Conservation (phyloP, 2,113 vertebrate genomes). For the Eurystomus gularis region DNA sequence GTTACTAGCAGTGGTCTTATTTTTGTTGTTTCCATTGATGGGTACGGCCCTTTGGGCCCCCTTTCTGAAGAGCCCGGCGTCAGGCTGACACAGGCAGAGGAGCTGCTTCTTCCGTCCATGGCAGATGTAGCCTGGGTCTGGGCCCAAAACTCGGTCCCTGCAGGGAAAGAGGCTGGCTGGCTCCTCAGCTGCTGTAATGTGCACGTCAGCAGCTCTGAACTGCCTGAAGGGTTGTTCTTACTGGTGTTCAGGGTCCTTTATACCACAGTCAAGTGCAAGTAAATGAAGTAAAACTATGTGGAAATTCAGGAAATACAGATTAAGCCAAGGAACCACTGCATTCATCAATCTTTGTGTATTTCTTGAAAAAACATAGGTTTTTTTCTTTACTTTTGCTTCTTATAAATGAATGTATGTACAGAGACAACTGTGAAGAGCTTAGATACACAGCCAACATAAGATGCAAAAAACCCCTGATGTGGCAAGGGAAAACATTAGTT, state of each 20-base stretch:
- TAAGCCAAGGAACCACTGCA: not conserved
- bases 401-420: not conserved
- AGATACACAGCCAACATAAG: not conserved
- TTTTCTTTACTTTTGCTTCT: not conserved
- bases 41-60: fast-evolving
- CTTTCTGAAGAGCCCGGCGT: not conserved
- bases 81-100: not conserved
- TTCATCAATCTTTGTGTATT: not conserved
- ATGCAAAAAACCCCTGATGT: not conserved
- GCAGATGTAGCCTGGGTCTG: fast-evolving
- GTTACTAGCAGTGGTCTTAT: not conserved
- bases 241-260: not conserved
- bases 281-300: not conserved
- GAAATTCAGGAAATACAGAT: not conserved
- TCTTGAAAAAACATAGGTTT: not conserved
- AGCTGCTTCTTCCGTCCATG: fast-evolving
- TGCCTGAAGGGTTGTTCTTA: not conserved
- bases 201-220: not conserved
- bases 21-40: not conserved
- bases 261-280: not conserved
- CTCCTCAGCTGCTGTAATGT: not conserved
- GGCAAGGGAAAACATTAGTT: not conserved
- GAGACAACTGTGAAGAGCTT: not conserved
- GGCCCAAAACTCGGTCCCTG: not conserved
- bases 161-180: not conserved